These are phyloP conservation scores for Agelastica alni DNA, from an alignment of 2,888 invertebrate genomes.

Conservation along the genomic window DNA sequence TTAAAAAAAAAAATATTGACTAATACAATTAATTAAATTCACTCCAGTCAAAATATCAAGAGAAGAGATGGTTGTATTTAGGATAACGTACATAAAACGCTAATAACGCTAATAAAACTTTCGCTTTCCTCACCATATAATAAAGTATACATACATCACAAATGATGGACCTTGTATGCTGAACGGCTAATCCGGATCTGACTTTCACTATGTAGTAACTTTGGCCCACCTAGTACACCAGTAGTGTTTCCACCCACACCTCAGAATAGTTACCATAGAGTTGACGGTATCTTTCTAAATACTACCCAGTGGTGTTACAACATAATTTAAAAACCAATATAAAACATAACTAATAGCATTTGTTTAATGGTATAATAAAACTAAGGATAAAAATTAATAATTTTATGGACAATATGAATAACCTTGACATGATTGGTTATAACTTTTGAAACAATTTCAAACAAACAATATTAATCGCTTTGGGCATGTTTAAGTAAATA, in stretches of 20 bases:
- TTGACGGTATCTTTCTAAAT: constrained; percentile 51
- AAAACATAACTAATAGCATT: too few relatives aligned
- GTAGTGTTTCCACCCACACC: constrained; percentile 56
- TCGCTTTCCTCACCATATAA: constrained; percentile 11
- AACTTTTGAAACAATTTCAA: too few relatives aligned
- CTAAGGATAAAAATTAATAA: too few relatives aligned
- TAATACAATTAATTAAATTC: constrained; percentile 10
- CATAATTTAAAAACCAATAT: too few relatives aligned
- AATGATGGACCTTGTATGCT: constrained; percentile 21
- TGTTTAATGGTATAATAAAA: too few relatives aligned
- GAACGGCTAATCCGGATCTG: constrained; percentile 50
- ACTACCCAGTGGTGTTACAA: constrained; percentile 35
- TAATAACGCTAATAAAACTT: constrained; percentile 8
- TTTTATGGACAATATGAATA: too few relatives aligned
- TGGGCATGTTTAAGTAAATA: too few relatives aligned
- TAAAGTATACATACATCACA: too few relatives aligned
- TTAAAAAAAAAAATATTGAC: not conserved
- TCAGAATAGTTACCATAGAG: constrained; percentile 50
- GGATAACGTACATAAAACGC: constrained; percentile 1
- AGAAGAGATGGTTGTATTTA: constrained; percentile 3
- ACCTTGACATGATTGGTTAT: too few relatives aligned
- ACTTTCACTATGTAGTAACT: constrained; percentile 55
- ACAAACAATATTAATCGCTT: too few relatives aligned
- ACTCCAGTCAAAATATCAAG: too few relatives aligned
- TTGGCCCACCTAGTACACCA: constrained; percentile 47